Base-by-base conservation (phyloP, 2,797 vertebrate genomes). In the Otus scops region DNA sequence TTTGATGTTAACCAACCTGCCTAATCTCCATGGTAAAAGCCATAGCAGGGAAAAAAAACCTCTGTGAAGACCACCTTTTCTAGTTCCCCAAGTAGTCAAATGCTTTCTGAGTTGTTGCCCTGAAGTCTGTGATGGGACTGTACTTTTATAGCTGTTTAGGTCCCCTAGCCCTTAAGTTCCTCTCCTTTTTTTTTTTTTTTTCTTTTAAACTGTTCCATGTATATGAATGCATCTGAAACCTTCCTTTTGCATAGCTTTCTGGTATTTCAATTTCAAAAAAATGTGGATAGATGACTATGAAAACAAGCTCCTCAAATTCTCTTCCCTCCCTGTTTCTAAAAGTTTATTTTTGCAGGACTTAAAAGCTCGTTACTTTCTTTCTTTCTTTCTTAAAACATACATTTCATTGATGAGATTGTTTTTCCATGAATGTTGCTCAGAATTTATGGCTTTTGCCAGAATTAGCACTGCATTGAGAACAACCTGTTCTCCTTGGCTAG, bases 401-500 rank as follows among this genome's bases (percentile, higher is more conserved):
- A 26, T 69, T 51, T 75, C 23, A 50, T 59, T 78, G 48, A 41
- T 60, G 32, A 71, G 57, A 78, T 19, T n/a, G 22, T 30, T 82
- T 88, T 88, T 38, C 82, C n/a, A 64, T 3, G 6, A 76, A 34
- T 41, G 32, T 56, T 64, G 34, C 23, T 85, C 47, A 90, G 34
- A 90, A 73, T 77, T 70, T 32, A 76, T 75, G 36, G 15, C 41
- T 92, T 93, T 88, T 90, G 28, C 59, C 50, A 79, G 54, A 89
- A 80, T 88, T 85, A 83, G 7, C 36, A 34, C 51, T 61, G 34
- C 76, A 45, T 12, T 69, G 51, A 73, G 64, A 92, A 70, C 79
- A 93, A 83, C 76, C 28, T 88, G 81, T 95, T 95, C 84, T 86
- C 47, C 81, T 92, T 80, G 56, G 76, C 76, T 69, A 69, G 47